Base-by-base conservation (phyloP, 2,797 vertebrate genomes). In the Parauchenoglanis ngamensis region DNA sequence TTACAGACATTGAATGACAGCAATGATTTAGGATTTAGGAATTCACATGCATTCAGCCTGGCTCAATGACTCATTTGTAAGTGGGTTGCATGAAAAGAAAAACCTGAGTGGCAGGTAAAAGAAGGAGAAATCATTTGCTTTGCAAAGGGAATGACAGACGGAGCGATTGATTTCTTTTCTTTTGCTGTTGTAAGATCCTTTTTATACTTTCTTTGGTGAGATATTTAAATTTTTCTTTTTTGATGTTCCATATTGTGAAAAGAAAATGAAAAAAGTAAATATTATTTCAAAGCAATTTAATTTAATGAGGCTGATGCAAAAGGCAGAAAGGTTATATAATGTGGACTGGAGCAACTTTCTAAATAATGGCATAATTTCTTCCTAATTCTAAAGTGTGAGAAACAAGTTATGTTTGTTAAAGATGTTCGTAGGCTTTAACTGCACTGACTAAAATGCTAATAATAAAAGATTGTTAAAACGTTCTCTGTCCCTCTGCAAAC, bases 401-500 rank as follows among this genome's bases (percentile, higher is more conserved):
- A 82, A 65, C 10, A 1, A 52, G 40, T 44, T 44, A 21, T 63
- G 40, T 85, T 85, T 77, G 40, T 46, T 44, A 63, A 76, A 76
- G 44, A 63, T 75, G 40, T 73, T 63, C 72, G 31, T 4, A 12
- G 57, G 57, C 28, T 77, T 85, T 57, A 85, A 44, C 68, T 59
- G 23, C 70, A 19, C 23, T 1, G 70, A 52, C 23, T 67, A 17
- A 65, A 78, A 52, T 77, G 57, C 28, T 61, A 76, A 59, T 75
- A 76, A 76, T 46, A 77, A 77, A 63, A 6, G 73, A 70, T 80
- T 79, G 59, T 78, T 79, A 52, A 68, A 86, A 68, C 85, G 54
- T 78, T 56, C 63, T 88, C 93, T 94, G 93, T 92, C 92, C 89
- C 93, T 92, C 93, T 91, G 35, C 65, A 81, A 81, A 59, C 77